These are phyloP conservation scores for Cyanoliseus patagonus DNA, from an alignment of 2,113 vertebrate species.

Conservation along the genomic window DNA sequence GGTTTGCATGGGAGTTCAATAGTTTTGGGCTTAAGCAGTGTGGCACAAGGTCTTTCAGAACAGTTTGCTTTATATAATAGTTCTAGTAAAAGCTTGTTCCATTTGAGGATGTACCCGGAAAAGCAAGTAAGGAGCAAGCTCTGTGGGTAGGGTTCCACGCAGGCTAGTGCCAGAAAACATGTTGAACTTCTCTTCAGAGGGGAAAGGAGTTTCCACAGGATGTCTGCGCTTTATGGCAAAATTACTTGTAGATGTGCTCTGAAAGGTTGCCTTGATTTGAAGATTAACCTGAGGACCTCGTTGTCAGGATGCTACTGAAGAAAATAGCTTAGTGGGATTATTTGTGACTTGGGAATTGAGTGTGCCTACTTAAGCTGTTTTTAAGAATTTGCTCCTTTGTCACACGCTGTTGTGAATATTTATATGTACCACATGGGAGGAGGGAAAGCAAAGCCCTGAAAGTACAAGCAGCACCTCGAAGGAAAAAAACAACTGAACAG, in stretches of 20 bases:
- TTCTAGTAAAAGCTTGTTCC: constrained; percentile 32
- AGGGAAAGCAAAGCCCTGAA: background rate
- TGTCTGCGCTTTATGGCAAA: constrained; percentile 36
- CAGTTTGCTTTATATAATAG: background rate
- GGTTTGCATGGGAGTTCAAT: background rate
- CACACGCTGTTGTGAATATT: background rate
- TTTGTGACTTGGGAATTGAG: constrained; percentile 66
- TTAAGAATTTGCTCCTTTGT: constrained; percentile 28
- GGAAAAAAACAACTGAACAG: background rate
- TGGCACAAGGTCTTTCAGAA: background rate
- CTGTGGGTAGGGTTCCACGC: background rate
- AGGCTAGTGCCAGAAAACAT: constrained; percentile 44
- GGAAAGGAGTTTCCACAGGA: constrained; percentile 56
- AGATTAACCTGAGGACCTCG: constrained; percentile 61
- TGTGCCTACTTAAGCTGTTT: constrained; percentile 27
- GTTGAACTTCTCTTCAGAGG: constrained; percentile 10
- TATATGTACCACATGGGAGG: background rate
- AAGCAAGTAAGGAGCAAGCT: background rate
- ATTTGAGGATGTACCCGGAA: constrained; percentile 32
- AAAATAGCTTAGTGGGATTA: constrained; percentile 49
- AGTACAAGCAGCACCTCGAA: background rate
- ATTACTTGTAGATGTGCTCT: constrained; percentile 17
- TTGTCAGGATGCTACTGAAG: constrained; percentile 40
- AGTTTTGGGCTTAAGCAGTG: background rate
- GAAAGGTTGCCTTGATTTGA: constrained; percentile 47